phyloP scores from a whole-genome alignment of 2,888 invertebrate species.

The Erebia ligea region DNA sequence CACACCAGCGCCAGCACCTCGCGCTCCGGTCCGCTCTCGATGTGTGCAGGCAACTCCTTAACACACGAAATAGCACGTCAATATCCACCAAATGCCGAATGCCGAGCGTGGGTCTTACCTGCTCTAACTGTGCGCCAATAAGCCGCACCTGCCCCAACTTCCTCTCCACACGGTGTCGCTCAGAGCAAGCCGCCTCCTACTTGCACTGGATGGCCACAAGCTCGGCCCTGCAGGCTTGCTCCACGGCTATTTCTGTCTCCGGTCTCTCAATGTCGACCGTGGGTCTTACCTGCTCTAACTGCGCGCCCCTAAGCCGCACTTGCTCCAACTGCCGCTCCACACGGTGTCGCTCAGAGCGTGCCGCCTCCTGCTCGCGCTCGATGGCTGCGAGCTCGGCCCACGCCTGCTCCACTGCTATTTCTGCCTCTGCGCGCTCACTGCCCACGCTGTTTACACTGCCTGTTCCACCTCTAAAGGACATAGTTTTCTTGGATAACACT shows the following conservation, averaged over 20 bases:
- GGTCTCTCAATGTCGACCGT: neutral
- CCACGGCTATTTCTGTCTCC: neutral
- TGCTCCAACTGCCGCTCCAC: conserved; percentile 92
- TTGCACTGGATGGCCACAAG: no score
- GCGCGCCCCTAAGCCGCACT: conserved; percentile 90
- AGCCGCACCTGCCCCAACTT: no score
- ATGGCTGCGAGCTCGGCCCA: conserved; percentile 93
- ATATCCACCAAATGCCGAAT: no score
- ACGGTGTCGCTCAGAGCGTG: conserved; percentile 88
- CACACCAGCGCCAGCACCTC: conserved; percentile 94
- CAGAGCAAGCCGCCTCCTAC: no score
- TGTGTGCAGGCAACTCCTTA: conserved; percentile 91
- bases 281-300: conserved; percentile 89
- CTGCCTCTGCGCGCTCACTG: conserved; percentile 81
- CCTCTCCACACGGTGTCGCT: no score
- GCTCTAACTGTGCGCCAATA: no score
- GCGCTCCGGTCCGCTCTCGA: conserved; percentile 94
- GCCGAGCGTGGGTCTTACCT: no score
- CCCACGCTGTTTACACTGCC: conserved; percentile 46
- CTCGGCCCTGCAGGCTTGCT: neutral
- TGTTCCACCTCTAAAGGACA: conserved; percentile 44
- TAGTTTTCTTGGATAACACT: neutral
- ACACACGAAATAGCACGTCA: neutral
- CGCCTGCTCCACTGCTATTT: conserved; percentile 89
- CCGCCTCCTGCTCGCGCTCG: conserved; percentile 92